These are phyloP conservation scores for Periophthalmus magnuspinnatus DNA, from an alignment of 2,797 vertebrate species.

Conservation along the genomic window DNA sequence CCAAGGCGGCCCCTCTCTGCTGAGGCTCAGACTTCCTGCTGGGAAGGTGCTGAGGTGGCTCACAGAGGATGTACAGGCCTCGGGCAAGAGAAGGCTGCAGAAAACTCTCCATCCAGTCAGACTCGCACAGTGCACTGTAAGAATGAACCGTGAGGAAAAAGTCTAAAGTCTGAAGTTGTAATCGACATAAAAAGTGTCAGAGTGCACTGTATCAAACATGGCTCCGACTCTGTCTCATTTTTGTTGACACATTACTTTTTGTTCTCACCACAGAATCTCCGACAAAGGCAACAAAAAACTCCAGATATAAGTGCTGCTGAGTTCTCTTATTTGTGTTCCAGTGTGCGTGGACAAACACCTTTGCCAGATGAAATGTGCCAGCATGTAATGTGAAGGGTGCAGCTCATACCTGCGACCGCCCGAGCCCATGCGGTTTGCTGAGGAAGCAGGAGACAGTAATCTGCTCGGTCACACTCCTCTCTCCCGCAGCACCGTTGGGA, in stretches of 20 bases:
- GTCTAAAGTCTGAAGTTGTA: conserved; percentile 11
- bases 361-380: conserved; percentile 52
- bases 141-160: conserved; percentile 1
- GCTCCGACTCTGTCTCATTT: conserved; percentile 6
- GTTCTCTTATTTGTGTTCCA: conserved; percentile 40
- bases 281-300: conserved; percentile 13
- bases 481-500: conserved; percentile 67
- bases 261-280: conserved; percentile 1
- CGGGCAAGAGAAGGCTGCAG: conserved; percentile 50
- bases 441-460: conserved; percentile 74
- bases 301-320: conserved; percentile 35
- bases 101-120: conserved; percentile 29
- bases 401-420: conserved; percentile 50
- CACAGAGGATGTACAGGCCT: conserved; percentile 63
- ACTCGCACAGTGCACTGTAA: conserved; percentile 23
- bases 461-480: conserved; percentile 74
- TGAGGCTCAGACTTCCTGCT: conserved; percentile 65
- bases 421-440: conserved; percentile 71
- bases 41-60: conserved; percentile 76
- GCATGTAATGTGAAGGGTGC: conserved; percentile 59
- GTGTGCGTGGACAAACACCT: conserved; percentile 51
- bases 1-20: conserved; percentile 59
- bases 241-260: conserved; percentile 21
- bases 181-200: conserved; percentile 1
- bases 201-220: conserved; percentile 15